Evolutionary conservation across 2,888 invertebrate genomes (phyloP).

Genomic region (Hermaeophaga mercurialis): DNA sequence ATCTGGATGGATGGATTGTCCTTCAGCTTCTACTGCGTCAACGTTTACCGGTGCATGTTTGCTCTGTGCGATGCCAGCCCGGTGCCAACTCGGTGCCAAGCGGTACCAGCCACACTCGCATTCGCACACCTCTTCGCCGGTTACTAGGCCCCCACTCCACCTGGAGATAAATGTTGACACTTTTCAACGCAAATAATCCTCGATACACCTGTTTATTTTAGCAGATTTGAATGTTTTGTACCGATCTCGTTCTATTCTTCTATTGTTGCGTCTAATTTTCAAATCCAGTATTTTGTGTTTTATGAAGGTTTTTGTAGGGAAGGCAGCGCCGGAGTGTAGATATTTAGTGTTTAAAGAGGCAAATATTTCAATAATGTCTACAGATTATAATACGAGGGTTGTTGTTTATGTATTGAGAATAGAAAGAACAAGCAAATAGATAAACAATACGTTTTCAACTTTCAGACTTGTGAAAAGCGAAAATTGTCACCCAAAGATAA

Average conservation of each 20-base stretch:
- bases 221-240: neutral
- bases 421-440: too few species aligned
- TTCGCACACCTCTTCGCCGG: conserved; percentile 33
- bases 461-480: too few species aligned
- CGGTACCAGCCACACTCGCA: conserved; percentile 46
- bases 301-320: too few species aligned
- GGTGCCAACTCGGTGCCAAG: conserved; percentile 51
- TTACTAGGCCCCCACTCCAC: conserved; percentile 41
- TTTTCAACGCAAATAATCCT: neutral
- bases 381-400: too few species aligned
- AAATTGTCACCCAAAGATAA: too few species aligned
- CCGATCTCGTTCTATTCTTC: neutral
- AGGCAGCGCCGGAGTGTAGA: too few species aligned
- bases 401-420: too few species aligned
- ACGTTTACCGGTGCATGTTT: conserved; percentile 2
- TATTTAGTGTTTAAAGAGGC: too few species aligned
- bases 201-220: neutral
- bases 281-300: neutral
- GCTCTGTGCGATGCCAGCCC: conserved; percentile 24
- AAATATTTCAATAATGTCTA: too few species aligned
- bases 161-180: conserved; percentile 20
- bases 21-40: conserved; percentile 8
- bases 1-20: conserved; percentile 10
- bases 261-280: neutral
- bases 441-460: too few species aligned